A percentile compares a stretch with the other conserved stretches of the same genome.
phyloP scores from a whole-genome alignment of 2,113 vertebrate species.

The Paramisgurnus dabryanus region DNA sequence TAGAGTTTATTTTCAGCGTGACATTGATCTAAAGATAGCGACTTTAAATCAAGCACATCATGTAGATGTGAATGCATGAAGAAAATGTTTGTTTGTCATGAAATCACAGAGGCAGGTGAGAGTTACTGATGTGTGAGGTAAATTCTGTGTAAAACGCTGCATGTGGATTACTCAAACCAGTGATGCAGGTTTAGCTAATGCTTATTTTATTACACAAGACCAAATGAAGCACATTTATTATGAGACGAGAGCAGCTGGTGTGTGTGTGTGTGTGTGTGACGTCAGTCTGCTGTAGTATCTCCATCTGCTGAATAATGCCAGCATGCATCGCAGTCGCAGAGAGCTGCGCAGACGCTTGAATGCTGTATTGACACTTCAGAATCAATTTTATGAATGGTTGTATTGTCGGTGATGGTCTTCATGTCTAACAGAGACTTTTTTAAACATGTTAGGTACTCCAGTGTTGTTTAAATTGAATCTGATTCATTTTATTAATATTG shows the following conservation, averaged over 20 bases:
- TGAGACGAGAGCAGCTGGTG: constrained; percentile 57
- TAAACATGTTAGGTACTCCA: no score
- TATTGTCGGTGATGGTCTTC: no score
- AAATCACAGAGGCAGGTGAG: background rate
- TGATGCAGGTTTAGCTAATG: constrained; percentile 47
- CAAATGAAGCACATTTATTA: constrained; percentile 59
- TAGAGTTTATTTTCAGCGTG: no score
- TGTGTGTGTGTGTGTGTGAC: constrained; percentile 46
- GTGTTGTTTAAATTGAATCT: no score
- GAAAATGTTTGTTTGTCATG: background rate
- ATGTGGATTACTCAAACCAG: constrained; percentile 45
- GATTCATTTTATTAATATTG: no score
- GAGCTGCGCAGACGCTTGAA: constrained; percentile 13
- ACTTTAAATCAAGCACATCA: no score
- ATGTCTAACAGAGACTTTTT: no score
- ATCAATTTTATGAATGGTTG: no score
- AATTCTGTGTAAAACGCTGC: constrained; percentile 1
- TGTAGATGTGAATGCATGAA: no score
- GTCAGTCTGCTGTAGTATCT: constrained; percentile 58
- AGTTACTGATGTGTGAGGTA: background rate
- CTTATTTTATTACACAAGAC: constrained; percentile 52
- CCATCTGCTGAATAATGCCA: constrained; percentile 59
- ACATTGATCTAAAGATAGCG: no score
- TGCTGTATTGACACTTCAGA: constrained; percentile 3
- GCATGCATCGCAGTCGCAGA: constrained; percentile 16